Conservation (phyloP, 2,797 vertebrate genomes). For the Heliangelus exortis region DNA sequence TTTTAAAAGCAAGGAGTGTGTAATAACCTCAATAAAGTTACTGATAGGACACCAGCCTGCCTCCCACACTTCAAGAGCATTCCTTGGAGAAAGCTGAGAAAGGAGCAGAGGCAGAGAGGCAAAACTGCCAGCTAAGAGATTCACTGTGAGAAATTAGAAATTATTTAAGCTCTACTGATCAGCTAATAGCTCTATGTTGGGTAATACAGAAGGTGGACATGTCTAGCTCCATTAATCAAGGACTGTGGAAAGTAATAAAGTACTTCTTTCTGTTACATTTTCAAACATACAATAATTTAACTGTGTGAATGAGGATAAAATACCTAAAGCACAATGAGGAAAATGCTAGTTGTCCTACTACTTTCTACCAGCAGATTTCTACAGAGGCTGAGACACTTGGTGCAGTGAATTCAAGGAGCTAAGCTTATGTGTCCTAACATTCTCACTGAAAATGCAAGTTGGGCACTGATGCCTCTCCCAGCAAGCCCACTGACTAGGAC, state of each 20-base stretch:
- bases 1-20: constrained; percentile 34
- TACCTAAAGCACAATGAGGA: neutral
- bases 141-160: constrained; percentile 16
- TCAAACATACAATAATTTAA: neutral
- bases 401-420: neutral
- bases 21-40: constrained; percentile 11
- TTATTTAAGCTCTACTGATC: constrained; percentile 28
- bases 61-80: constrained; percentile 44
- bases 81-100: constrained; percentile 12
- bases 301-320: neutral
- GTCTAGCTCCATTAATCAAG: constrained; percentile 18
- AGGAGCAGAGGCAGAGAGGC: neutral
- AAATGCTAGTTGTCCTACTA: neutral
- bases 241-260: neutral
- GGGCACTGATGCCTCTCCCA: neutral
- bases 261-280: neutral
- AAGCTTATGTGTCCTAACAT: neutral
- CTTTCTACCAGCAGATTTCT: neutral
- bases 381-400: neutral
- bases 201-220: neutral
- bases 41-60: neutral
- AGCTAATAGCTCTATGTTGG: constrained; percentile 35
- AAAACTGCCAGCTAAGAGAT: neutral
- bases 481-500: neutral
- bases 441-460: neutral